A percentile compares a stretch with the other conserved stretches of the same genome.
phyloP scores from a whole-genome alignment of 2,113 vertebrate species.

The Cavia porcellus region DNA sequence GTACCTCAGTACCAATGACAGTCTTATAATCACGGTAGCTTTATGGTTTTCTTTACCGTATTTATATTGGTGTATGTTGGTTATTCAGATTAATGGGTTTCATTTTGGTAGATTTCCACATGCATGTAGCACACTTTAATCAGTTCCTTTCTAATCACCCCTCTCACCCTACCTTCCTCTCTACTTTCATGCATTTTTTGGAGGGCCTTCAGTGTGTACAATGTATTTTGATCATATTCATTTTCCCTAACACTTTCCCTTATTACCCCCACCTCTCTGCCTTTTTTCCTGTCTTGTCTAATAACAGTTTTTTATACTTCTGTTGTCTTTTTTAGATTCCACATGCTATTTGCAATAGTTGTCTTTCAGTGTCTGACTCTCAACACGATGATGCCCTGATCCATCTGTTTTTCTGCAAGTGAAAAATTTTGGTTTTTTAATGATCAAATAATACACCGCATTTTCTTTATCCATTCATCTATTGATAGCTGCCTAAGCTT shows the following conservation, averaged over 20 bases:
- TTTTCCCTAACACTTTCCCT: not conserved
- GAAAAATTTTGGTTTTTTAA: not conserved
- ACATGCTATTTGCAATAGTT: not conserved
- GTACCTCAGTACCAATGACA: not conserved
- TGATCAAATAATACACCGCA: not conserved
- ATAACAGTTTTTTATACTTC: not conserved
- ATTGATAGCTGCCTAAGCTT: not conserved
- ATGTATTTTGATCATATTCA: not conserved
- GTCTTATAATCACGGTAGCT: not conserved
- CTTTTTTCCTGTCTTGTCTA: not conserved
- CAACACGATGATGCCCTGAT: not conserved
- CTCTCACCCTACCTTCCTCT: not conserved
- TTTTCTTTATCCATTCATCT: not conserved
- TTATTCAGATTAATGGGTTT: not conserved
- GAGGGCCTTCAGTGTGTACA: not conserved
- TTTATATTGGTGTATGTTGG: not conserved
- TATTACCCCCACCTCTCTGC: not conserved
- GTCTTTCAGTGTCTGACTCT: not conserved
- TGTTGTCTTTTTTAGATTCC: not conserved
- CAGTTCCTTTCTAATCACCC: not conserved
- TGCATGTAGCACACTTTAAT: not conserved
- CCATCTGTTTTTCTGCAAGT: not conserved
- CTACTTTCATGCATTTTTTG: not conserved
- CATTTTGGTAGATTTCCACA: not conserved
- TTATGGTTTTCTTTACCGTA: not conserved